phyloP scores from a whole-genome alignment of 2,888 invertebrate species.

The Mylabris sibirica region DNA sequence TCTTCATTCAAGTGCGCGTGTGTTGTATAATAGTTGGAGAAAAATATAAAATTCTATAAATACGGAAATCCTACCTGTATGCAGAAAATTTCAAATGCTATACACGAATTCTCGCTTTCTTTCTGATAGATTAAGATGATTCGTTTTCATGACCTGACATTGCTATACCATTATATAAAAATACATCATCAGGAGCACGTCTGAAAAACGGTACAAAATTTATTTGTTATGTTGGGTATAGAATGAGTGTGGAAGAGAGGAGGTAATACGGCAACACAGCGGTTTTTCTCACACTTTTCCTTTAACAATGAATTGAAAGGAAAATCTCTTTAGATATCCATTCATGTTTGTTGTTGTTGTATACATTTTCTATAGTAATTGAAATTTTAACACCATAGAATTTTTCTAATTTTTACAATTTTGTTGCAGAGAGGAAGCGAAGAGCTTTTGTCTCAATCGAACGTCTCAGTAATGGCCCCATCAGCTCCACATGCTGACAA shows the following conservation, averaged over 20 bases:
- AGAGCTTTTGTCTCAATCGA: constrained; percentile 95
- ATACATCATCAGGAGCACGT: constrained; percentile 31
- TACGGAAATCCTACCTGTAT: constrained; percentile 3
- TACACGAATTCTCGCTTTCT: constrained; percentile 20
- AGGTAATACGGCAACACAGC: neutral
- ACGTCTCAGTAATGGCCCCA: constrained; percentile 92
- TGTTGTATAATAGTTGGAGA: neutral
- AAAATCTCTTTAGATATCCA: neutral
- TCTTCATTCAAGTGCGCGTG: neutral
- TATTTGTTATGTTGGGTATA: neutral
- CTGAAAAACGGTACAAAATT: constrained; percentile 19
- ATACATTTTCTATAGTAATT: neutral
- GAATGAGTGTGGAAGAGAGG: neutral
- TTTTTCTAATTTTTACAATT: constrained; percentile 17
- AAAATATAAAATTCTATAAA: constrained; percentile 7
- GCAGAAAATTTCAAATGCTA: neutral
- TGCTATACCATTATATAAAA: constrained; percentile 23
- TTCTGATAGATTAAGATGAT: constrained; percentile 28
- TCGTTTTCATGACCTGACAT: constrained; percentile 34
- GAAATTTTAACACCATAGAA: neutral
- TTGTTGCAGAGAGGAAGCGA: constrained; percentile 92
- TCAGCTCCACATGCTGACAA: constrained; percentile 91
- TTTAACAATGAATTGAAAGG: neutral
- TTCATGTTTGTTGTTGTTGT: neutral
- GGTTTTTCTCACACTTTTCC: neutral